phyloP scores from a whole-genome alignment of 2,797 vertebrate species.

The Mormyrus proboscirostris region DNA sequence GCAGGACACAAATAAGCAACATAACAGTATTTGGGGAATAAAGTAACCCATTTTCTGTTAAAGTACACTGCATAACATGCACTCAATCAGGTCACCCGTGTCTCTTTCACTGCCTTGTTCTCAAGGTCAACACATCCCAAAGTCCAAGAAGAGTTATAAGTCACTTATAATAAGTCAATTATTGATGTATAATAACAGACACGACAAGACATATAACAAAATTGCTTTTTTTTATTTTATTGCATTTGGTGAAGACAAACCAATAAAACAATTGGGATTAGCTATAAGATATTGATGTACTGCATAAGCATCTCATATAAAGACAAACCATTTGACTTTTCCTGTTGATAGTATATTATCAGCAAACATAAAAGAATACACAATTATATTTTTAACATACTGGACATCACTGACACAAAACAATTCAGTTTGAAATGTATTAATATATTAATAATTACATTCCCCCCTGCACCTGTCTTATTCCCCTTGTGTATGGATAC shows the following conservation, averaged over 20 bases:
- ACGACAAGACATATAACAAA: slow-evolving; percentile 72
- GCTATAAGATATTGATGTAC: slow-evolving; percentile 65
- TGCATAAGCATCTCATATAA: slow-evolving; percentile 67
- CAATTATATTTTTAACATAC: slow-evolving; percentile 1
- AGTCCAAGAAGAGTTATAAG: not conserved
- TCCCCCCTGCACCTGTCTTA: not conserved
- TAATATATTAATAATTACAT: slow-evolving; percentile 2
- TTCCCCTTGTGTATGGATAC: not conserved
- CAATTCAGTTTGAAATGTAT: slow-evolving; percentile 4
- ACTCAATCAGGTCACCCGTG: not conserved
- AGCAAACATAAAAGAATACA: slow-evolving; percentile 4
- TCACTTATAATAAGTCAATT: not conserved
- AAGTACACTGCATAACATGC: not conserved
- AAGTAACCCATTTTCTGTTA: not conserved
- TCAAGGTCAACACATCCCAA: not conserved
- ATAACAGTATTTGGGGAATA: not conserved
- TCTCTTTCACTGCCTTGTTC: not conserved
- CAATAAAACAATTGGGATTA: slow-evolving; percentile 78
- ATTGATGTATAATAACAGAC: not conserved
- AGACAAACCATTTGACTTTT: slow-evolving; percentile 39
- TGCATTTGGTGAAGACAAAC: slow-evolving; percentile 84
- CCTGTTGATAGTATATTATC: slow-evolving; percentile 8
- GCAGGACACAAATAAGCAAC: not conserved
- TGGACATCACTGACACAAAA: slow-evolving; percentile 12
- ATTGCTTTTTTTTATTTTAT: slow-evolving; percentile 69